Base-by-base conservation (phyloP, 2,113 vertebrate genomes). In the Mionectes macconnelli region DNA sequence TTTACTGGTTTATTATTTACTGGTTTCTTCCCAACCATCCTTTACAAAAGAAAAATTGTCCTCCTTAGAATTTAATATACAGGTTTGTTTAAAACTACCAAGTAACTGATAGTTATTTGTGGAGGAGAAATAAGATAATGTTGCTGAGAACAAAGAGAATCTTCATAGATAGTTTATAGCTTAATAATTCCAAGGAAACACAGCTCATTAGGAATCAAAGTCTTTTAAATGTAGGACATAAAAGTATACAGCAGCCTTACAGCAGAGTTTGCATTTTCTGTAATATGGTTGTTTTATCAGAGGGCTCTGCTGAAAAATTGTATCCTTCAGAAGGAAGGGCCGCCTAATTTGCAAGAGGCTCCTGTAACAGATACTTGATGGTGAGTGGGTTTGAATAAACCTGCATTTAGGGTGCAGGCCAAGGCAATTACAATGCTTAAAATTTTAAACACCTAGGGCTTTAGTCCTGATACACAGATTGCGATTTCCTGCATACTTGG, bases 231-330 rank as follows among this genome's bases (percentile, higher is more conserved):
- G 7, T 15, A 66, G n/a, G 50, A 53, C 10, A 30, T 66, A 44
- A 33, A 74, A 69, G 20, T 9, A 27, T 23, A 16, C 0, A 1
- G 13, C 42, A 63, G 20, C 19, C 35, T 75, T 72, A n/a, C 1
- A 2, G 44, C 2, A 40, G 22, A 21, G 70, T 78, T 45, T 60
- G 44, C 50, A 20, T 55, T 70, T 64, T 70, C 45, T 7, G 3
- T 35, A 50, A 40, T 17, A 67, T 72, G 7, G 25, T 79, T 79
- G 27, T 81, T 84, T 78, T 72, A 16, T 76, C 69, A 47, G 59
- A 33, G 25, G 49, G 28, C 25, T 42, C n/a, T 59, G 0, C 13
- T 63, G 35, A 53, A 90, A 89, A 66, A 17, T 5, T 30, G 4
- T 0, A 10, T 28, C 19, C 30, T 93, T 77, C 4, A 8, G 23